Conservation (phyloP, 2,113 vertebrate genomes). For the Erythrocebus patas region DNA sequence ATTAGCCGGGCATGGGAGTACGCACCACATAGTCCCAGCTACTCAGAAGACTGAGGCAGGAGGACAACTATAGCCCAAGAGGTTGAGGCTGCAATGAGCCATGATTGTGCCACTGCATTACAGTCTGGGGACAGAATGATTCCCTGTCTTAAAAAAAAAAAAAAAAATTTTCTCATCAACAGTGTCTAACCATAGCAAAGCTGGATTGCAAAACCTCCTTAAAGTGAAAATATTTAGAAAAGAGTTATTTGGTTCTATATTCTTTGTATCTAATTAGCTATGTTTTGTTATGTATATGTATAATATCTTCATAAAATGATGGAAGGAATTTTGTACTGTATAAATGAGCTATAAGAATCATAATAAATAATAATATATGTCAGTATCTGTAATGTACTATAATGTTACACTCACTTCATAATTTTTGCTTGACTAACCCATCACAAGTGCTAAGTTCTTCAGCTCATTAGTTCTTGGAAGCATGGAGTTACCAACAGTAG, state of each 20-base stretch:
- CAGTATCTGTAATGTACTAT: not conserved
- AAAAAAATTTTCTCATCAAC: not conserved
- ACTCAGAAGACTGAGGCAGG: too few relatives aligned
- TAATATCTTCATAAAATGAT: not conserved
- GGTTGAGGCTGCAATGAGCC: too few relatives aligned
- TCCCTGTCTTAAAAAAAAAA: too few relatives aligned
- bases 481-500: not conserved
- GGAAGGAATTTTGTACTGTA: not conserved
- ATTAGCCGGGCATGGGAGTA: too few relatives aligned
- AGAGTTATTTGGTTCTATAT: not conserved
- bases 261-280: not conserved
- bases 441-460: not conserved
- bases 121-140: too few relatives aligned
- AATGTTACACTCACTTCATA: not conserved
- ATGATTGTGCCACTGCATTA: too few relatives aligned
- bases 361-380: not conserved
- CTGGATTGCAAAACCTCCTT: not conserved
- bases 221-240: constrained; percentile 20
- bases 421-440: not conserved
- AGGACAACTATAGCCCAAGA: too few relatives aligned
- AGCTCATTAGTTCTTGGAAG: not conserved
- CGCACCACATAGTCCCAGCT: too few relatives aligned
- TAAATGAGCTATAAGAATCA: not conserved
- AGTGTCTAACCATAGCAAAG: not conserved
- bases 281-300: not conserved